phyloP scores from a whole-genome alignment of 2,888 invertebrate genomes.

The Limenitis arthemis region DNA sequence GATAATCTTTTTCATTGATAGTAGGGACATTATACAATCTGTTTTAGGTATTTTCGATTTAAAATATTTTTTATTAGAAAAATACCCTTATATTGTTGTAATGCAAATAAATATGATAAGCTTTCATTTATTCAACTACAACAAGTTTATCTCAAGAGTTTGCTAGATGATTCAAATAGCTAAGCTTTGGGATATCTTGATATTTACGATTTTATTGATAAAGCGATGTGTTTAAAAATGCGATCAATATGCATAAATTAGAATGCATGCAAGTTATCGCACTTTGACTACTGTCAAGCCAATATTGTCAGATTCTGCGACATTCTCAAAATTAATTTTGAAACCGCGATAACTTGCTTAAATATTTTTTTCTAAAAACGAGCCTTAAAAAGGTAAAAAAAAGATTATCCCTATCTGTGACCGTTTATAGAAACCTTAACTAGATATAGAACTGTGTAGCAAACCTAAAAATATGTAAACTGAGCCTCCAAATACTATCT shows the following conservation, averaged over 20 bases:
- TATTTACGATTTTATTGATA: slow-evolving; percentile 48
- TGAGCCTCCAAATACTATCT: slow-evolving; percentile 10
- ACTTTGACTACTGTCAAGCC: slow-evolving; percentile 43
- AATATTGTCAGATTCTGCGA: slow-evolving; percentile 42
- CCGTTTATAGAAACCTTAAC: slow-evolving; percentile 2
- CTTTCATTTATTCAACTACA: slow-evolving; percentile 42
- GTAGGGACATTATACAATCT: slow-evolving; percentile 1
- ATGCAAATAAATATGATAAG: slow-evolving; percentile 63
- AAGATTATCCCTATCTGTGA: background rate
- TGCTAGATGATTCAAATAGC: slow-evolving; percentile 37
- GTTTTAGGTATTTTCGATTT: slow-evolving; percentile 7
- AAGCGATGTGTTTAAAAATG: slow-evolving; percentile 66
- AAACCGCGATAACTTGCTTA: slow-evolving; percentile 68
- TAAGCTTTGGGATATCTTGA: slow-evolving; percentile 46
- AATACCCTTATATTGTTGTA: slow-evolving; percentile 20
- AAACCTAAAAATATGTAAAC: slow-evolving; percentile 3
- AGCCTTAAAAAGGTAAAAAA: slow-evolving; percentile 50
- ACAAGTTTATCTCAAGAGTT: slow-evolving; percentile 48
- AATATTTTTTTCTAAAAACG: slow-evolving; percentile 61
- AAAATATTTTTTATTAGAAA: slow-evolving; percentile 2
- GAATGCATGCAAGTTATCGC: slow-evolving; percentile 69
- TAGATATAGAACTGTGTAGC: slow-evolving; percentile 14
- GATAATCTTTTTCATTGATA: background rate
- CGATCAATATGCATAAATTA: slow-evolving; percentile 55
- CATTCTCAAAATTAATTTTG: slow-evolving; percentile 43